These are phyloP conservation scores for Galleria mellonella DNA, from an alignment of 1,140 invertebrate species.

Conservation along the genomic window DNA sequence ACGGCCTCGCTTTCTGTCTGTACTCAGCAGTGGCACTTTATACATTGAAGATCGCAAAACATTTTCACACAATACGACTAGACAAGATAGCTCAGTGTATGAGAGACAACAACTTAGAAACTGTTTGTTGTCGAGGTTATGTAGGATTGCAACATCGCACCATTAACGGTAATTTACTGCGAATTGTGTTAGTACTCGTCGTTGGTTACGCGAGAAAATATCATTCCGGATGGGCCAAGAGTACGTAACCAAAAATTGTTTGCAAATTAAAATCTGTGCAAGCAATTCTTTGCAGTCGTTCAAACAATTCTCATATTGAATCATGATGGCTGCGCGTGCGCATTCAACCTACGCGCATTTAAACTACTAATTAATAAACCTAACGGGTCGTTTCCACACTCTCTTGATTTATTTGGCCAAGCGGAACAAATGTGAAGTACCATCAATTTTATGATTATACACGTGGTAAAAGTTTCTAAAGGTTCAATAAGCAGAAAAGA, in stretches of 20 bases:
- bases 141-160: no score
- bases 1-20: constrained; percentile 41
- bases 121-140: no score
- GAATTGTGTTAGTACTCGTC: no score
- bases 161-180: no score
- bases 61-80: constrained; percentile 6
- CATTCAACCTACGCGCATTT: constrained; percentile 38
- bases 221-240: no score
- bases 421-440: constrained; percentile 22
- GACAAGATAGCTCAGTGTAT: neutral
- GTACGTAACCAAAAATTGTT: no score
- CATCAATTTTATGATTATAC: constrained; percentile 4
- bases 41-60: constrained; percentile 25
- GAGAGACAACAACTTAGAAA: no score
- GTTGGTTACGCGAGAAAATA: no score
- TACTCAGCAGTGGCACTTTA: constrained; percentile 9
- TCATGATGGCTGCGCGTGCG: constrained; percentile 23
- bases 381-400: constrained; percentile 47
- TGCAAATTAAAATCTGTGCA: constrained; percentile 4
- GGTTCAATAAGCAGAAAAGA: neutral
- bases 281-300: constrained; percentile 16
- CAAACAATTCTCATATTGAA: constrained; percentile 31
- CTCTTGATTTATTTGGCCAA: constrained; percentile 34
- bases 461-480: neutral
- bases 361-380: constrained; percentile 50